These are phyloP conservation scores for Drosophila varians DNA, from an alignment of 1,140 invertebrate genomes.

Conservation along the genomic window DNA sequence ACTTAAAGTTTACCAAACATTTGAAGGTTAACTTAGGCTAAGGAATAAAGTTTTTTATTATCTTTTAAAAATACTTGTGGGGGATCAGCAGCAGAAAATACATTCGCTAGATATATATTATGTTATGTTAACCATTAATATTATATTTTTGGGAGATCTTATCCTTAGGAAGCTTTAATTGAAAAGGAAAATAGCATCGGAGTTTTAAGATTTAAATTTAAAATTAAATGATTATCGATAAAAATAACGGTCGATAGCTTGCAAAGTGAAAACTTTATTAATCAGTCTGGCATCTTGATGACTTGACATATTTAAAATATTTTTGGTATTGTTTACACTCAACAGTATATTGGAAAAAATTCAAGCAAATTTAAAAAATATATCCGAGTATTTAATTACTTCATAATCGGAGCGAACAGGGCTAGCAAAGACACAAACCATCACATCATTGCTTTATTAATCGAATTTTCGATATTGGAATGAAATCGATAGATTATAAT, in stretches of 20 bases:
- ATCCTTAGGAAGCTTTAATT: too few species aligned
- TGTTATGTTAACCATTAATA: too few species aligned
- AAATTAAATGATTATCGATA: not conserved
- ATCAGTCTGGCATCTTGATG: not conserved
- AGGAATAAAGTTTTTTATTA: too few species aligned
- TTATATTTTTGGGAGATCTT: too few species aligned
- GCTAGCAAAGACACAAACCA: not conserved
- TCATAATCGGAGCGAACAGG: too few species aligned
- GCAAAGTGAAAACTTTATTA: not conserved
- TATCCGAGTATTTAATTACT: too few species aligned
- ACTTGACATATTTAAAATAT: not conserved
- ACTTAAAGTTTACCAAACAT: not conserved
- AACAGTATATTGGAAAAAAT: too few species aligned
- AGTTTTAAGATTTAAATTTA: not conserved
- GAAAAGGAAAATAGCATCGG: not conserved
- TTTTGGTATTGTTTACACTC: too few species aligned
- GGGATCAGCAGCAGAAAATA: too few species aligned
- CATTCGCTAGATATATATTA: too few species aligned
- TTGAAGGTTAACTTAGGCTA: not conserved
- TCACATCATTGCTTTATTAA: too few species aligned
- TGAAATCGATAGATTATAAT: conserved; percentile 11
- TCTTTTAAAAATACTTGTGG: too few species aligned
- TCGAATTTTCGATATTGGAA: not conserved
- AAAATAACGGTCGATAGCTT: not conserved
- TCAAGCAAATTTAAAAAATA: not conserved